Base-by-base conservation (phyloP, 1,140 invertebrate genomes). In the Achroia grisella region DNA sequence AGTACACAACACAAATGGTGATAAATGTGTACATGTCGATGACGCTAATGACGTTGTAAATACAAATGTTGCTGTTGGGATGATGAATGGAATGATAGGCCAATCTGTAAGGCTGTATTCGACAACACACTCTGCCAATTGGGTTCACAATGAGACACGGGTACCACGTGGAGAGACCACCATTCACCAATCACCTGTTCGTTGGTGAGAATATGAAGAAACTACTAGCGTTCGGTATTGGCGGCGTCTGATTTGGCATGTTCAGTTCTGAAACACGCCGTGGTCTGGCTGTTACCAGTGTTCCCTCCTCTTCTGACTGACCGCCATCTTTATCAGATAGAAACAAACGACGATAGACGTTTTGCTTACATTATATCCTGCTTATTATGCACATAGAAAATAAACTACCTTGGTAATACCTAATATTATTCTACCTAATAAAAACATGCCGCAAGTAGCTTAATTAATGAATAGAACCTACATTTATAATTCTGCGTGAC, bases 201-300 rank as follows among this genome's bases (percentile, higher is more conserved):
- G 91, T 97, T 75, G 92, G 93, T 60, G 94, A 94, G 87, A 99
- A 97, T 80, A 99, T 89, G 90, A 99, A 99, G 87, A 99, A 97
- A 62, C 97, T 96, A 76, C 93, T 93, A 71, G 93, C 94, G 73
- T 93, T 92, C 56, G 98, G 98, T 82, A 99, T 99, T 43, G 97
- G 97, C 85, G 95, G 92, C 76, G 92, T 93, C 88, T 97, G 93
- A 54, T 91, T 95, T 30, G 92, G 89, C 65, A 91, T 92, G 86
- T 94, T 95, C 67, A 96, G 90, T 87, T 98, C 96, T 17, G 96
- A 98, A 88, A 97, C 92, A 66, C 97, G 90, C 60, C 97, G 89
- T 34, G 97, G 97, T 62, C 96, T 90, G 66, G 90, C 94, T 45
- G 92, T 91, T 54, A 89, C 90, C 70, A 88, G 87, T 51, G 87